Percentiles rank a stretch among this genome's conserved stretches.
Evolutionary conservation across 1,140 invertebrate species (phyloP).

Genomic region (Pteromalus puparum): DNA sequence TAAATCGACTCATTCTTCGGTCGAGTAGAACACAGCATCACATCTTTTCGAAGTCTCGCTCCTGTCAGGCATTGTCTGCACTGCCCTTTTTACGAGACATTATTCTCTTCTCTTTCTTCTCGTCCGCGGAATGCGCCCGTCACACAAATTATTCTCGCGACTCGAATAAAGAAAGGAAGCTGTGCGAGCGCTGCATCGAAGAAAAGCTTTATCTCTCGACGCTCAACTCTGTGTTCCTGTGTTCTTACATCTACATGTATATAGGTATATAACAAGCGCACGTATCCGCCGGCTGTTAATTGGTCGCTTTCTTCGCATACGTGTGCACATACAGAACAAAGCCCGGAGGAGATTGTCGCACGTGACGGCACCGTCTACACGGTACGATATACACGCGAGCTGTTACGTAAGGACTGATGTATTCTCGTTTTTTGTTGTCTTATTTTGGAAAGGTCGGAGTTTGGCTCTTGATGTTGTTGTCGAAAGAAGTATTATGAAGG

Average conservation of each 20-base stretch:
- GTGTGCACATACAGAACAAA: background rate
- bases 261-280: background rate
- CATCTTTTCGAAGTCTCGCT: no score
- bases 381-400: background rate
- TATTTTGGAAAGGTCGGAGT: no score
- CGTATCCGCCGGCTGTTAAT: background rate
- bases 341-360: background rate
- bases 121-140: background rate
- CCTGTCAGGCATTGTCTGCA: background rate
- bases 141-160: background rate
- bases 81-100: background rate
- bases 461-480: no score
- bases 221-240: no score
- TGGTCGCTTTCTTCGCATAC: background rate
- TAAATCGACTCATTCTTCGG: background rate
- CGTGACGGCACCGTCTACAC: background rate
- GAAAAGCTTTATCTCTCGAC: background rate
- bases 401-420: no score
- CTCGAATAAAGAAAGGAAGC: background rate
- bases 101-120: background rate
- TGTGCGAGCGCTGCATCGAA: no score
- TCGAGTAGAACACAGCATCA: background rate
- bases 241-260: no score
- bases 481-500: no score
- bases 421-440: no score